These are phyloP conservation scores for Pomacea canaliculata DNA, from an alignment of 2,888 invertebrate genomes.

Conservation along the genomic window DNA sequence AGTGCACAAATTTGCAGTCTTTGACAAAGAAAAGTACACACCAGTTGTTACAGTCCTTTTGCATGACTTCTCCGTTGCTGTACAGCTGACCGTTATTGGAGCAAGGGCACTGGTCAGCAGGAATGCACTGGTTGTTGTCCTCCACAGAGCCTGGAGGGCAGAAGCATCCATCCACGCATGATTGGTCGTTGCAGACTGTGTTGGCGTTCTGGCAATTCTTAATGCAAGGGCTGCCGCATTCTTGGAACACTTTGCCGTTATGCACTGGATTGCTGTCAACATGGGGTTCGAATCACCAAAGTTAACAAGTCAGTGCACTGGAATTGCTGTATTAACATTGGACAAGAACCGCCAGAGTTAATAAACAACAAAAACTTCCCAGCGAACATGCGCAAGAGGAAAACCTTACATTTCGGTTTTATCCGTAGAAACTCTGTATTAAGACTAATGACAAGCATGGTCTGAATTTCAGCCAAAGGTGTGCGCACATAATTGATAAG, in stretches of 20 bases:
- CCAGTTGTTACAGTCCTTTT: constrained; percentile 65
- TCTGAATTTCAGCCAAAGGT: no score
- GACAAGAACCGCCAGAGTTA: no score
- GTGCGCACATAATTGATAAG: no score
- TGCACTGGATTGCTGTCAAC: constrained; percentile 83
- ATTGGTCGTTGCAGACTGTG: constrained; percentile 64
- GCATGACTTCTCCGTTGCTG: constrained; percentile 46
- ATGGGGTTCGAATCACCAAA: neutral
- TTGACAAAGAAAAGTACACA: constrained; percentile 30
- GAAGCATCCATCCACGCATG: constrained; percentile 89
- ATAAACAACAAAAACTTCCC: no score
- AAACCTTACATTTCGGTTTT: no score
- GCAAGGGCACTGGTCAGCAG: constrained; percentile 83
- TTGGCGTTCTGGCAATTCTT: constrained; percentile 76
- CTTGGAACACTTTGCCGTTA: constrained; percentile 81
- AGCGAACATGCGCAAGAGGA: no score
- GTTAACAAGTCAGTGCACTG: no score
- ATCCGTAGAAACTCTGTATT: no score
- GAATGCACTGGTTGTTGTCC: constrained; percentile 83
- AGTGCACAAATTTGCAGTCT: no score
- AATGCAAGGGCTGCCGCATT: constrained; percentile 83
- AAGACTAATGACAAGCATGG: no score
- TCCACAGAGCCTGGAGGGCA: constrained; percentile 84
- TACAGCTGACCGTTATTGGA: constrained; percentile 75
- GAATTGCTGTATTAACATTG: no score